Percentiles rank a stretch among this genome's conserved stretches.
phyloP scores from a whole-genome alignment of 2,113 vertebrate species.

The Cathartes aura region DNA sequence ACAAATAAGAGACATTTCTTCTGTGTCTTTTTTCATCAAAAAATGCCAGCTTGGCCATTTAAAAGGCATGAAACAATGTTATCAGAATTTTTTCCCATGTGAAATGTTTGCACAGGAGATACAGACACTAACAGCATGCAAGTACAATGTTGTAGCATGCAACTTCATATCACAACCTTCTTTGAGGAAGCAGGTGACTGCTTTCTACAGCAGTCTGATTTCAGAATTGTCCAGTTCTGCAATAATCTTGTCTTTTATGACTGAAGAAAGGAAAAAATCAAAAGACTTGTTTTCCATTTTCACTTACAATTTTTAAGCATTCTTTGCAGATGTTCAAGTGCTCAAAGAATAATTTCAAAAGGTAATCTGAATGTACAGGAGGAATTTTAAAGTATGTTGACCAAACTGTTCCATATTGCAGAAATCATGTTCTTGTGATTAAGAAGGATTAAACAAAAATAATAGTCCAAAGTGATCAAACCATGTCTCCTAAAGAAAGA shows the following conservation, averaged over 20 bases:
- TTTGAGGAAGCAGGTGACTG: background rate
- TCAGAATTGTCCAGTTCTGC: background rate
- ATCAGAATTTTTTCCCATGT: background rate
- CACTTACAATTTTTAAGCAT: background rate
- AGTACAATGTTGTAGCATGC: background rate
- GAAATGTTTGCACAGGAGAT: background rate
- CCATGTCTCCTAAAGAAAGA: background rate
- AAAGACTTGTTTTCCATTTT: background rate
- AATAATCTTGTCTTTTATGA: background rate
- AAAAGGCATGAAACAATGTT: background rate
- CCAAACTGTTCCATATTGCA: background rate
- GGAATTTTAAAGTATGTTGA: background rate
- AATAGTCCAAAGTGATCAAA: background rate
- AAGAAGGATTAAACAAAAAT: background rate
- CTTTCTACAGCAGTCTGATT: background rate
- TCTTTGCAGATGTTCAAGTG: background rate
- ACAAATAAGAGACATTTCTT: background rate
- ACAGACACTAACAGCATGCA: background rate
- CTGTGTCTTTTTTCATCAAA: background rate
- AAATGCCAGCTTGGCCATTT: background rate
- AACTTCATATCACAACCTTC: background rate
- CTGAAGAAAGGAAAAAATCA: background rate
- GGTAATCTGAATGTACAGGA: background rate
- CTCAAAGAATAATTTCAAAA: background rate
- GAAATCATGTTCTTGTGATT: background rate